phyloP scores from a whole-genome alignment of 2,113 vertebrate species.

The Sphyrna mokarran region DNA sequence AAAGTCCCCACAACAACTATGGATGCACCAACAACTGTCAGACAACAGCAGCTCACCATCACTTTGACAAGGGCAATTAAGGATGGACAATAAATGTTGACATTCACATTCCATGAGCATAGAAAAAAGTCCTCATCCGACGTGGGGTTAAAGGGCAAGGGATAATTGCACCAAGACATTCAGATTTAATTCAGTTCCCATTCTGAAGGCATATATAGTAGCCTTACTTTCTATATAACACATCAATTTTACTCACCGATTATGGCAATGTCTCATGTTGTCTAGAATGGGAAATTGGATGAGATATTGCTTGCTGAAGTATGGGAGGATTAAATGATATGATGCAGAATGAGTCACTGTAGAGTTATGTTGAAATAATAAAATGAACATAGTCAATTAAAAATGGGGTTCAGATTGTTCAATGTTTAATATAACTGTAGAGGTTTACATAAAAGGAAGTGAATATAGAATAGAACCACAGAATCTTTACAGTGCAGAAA shows the following conservation, averaged over 20 bases:
- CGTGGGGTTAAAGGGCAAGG: not conserved
- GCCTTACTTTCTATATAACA: not conserved
- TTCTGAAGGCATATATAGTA: not conserved
- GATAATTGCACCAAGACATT: conserved; percentile 5
- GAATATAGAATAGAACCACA: not conserved
- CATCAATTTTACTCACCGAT: not conserved
- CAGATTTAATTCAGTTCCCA: not conserved
- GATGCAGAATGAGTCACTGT: not conserved
- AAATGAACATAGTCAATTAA: not conserved
- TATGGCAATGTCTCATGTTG: not conserved
- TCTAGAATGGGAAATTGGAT: not conserved
- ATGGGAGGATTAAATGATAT: not conserved
- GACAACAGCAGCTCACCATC: not conserved
- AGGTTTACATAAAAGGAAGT: not conserved
- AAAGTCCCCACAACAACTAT: too few relatives aligned
- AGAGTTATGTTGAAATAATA: not conserved
- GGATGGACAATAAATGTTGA: not conserved
- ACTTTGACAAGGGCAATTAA: not conserved
- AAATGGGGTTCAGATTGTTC: not conserved
- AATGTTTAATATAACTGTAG: not conserved
- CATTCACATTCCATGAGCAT: too few relatives aligned
- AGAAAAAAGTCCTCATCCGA: not conserved
- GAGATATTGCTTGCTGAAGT: not conserved
- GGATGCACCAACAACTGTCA: not conserved
- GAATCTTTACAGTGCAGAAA: too few relatives aligned